Evolutionary conservation across 1,140 invertebrate species (phyloP).

Genomic region (Leguminivora glycinivorella): DNA sequence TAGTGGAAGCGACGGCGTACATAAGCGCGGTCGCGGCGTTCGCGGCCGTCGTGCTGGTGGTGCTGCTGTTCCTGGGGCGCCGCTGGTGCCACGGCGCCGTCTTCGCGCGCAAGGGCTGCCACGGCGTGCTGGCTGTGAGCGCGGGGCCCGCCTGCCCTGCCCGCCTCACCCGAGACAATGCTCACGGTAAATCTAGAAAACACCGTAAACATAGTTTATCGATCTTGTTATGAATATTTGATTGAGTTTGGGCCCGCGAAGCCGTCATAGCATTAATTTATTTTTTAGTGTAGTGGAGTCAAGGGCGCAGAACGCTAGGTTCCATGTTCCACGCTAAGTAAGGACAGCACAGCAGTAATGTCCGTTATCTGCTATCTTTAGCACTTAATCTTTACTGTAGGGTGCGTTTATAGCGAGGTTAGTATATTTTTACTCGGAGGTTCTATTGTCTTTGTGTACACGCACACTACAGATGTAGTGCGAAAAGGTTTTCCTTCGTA

Average conservation of each 20-base stretch:
- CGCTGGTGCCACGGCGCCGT: slow-evolving; percentile 65
- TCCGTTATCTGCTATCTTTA: not conserved
- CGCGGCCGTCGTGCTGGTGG: slow-evolving; percentile 65
- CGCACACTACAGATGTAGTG: too few relatives aligned
- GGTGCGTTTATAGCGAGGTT: not conserved
- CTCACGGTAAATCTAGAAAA: slow-evolving; percentile 15
- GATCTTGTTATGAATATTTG: slow-evolving; percentile 29
- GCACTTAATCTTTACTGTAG: not conserved
- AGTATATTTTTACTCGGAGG: not conserved
- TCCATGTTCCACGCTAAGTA: slow-evolving; percentile 4
- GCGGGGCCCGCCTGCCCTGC: slow-evolving; percentile 51
- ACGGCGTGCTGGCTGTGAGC: slow-evolving; percentile 69
- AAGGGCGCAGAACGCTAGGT: slow-evolving; percentile 13
- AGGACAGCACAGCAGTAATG: slow-evolving; percentile 4
- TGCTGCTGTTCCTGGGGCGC: slow-evolving; percentile 69
- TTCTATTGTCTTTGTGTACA: not conserved
- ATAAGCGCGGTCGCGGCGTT: slow-evolving; percentile 73
- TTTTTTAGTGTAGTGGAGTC: not conserved
- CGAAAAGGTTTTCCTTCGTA: too few relatives aligned
- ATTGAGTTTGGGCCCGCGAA: slow-evolving; percentile 8
- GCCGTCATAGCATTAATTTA: slow-evolving; percentile 19
- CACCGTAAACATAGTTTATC: slow-evolving; percentile 13
- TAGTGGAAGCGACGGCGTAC: slow-evolving; percentile 75
- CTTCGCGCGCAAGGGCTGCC: slow-evolving; percentile 60
- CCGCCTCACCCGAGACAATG: slow-evolving; percentile 52